Evolutionary conservation across 64 coral and sea anemone species (phyloP).

Genomic region (Montipora foliosa): DNA sequence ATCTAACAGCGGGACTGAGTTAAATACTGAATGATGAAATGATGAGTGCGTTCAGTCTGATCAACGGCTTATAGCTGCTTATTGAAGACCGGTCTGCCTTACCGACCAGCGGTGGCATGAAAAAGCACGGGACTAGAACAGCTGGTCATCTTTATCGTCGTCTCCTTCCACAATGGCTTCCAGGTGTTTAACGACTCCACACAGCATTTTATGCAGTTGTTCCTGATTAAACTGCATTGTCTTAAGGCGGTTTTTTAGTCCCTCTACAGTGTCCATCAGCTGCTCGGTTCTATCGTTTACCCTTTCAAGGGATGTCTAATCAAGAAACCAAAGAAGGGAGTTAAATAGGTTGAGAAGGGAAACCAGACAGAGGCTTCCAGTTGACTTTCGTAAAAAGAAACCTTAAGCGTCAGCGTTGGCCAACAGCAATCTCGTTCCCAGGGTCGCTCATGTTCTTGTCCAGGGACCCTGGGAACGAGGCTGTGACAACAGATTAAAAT

Average conservation of each 20-base stretch:
- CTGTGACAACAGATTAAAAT: no score
- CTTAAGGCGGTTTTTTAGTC: constrained; percentile 31
- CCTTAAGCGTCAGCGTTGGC: no score
- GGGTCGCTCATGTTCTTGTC: no score
- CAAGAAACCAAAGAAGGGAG: not conserved
- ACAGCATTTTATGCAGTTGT: constrained; percentile 68
- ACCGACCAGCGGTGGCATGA: not conserved
- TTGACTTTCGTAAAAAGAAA: no score
- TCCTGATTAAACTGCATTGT: constrained; percentile 61
- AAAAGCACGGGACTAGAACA: constrained; percentile 40
- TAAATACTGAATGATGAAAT: no score
- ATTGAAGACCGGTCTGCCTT: not conserved
- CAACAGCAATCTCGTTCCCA: no score
- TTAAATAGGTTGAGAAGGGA: not conserved
- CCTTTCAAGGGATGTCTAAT: constrained; percentile 43
- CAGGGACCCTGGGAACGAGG: no score
- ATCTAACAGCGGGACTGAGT: no score
- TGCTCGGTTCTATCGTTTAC: constrained; percentile 56
- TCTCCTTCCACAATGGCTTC: constrained; percentile 70
- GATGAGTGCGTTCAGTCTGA: not conserved
- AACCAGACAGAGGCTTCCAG: not conserved
- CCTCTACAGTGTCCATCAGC: constrained; percentile 38
- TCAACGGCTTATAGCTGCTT: not conserved
- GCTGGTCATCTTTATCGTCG: constrained; percentile 52
- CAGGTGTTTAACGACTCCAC: constrained; percentile 65